Evolutionary conservation across 2,888 invertebrate genomes (phyloP), one percentile per base, ranked within the genome.

Genomic region (Pammene fasciana): DNA sequence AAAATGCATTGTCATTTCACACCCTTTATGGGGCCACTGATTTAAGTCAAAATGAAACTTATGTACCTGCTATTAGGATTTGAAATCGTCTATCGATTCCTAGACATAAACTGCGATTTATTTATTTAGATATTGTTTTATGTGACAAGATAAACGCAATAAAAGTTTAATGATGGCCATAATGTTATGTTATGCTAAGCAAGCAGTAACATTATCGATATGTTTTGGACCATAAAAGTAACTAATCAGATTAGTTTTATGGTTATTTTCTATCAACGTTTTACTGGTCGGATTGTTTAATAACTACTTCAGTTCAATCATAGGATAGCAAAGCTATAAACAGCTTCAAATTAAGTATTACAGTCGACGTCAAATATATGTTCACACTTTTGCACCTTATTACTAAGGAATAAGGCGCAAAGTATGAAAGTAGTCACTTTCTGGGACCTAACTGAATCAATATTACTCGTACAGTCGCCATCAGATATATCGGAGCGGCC

Each of bases 41-140:
- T 13, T 10, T 13, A 36, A 41, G 34, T 5, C 9, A 61, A 14
- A 52, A 52, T 41, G 41, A 36, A 13, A 3, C 50, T 52, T 52
- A 10, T 50, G 6, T 7, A n/a, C 4, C 10, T 52, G 14, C n/a
- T 3, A n/a, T 50, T 45, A 64, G 1, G 56, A 54, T 11, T 52
- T 14, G 13, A 26, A 65, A 18, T 68, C 45, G n/a, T 45, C 14
- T 9, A 38, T 14, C 34, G 11, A 16, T 18, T 38, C 5, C 14
- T 18, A 36, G 13, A 50, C 7, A 14, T 54, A 13, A 50, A 36
- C 34, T 62, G 41, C n/a, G 45, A 56, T 64, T 57, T 18, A 52
- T 68, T 65, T 59, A 57, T 59, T 50, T 45, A 43, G 50, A 64
- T 68, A 68, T 57, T 68, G 57, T 57, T 65, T 68, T 54, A 68